phyloP scores from a whole-genome alignment of 2,888 invertebrate genomes.

The Acanthacorydalis orientalis region DNA sequence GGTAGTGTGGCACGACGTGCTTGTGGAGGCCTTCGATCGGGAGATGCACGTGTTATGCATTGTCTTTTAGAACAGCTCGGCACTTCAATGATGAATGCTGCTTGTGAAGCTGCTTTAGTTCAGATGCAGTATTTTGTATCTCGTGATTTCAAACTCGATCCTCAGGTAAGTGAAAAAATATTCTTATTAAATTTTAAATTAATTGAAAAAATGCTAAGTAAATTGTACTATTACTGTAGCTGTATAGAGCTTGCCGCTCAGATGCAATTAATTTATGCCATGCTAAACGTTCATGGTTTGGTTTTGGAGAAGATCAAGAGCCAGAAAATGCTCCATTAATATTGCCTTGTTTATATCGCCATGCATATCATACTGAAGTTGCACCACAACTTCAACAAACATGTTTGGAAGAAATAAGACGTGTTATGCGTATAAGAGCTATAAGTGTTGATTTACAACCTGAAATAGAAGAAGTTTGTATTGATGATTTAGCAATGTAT shows the following conservation, averaged over 20 bases:
- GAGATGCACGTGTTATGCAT: conserved; percentile 71
- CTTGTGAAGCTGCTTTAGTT: conserved; percentile 80
- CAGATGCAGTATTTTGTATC: conserved; percentile 97
- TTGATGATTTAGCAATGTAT: conserved; percentile 64
- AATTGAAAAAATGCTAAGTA: too few species aligned
- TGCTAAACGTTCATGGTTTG: conserved; percentile 61
- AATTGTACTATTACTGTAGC: conserved; percentile 8
- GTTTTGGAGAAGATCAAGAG: conserved; percentile 37
- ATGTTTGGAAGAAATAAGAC: conserved; percentile 63
- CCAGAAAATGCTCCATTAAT: conserved; percentile 71
- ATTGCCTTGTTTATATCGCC: conserved; percentile 77
- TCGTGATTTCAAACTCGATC: conserved; percentile 85
- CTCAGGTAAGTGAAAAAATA: conserved; percentile 27
- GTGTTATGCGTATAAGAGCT: conserved; percentile 87
- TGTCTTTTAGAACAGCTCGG: conserved; percentile 89
- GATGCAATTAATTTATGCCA: conserved; percentile 75
- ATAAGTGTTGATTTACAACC: conserved; percentile 85
- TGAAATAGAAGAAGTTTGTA: conserved; percentile 80
- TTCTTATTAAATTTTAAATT: too few species aligned
- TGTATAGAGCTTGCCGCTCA: conserved; percentile 74
- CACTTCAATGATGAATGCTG: conserved; percentile 64
- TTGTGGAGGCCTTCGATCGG: conserved; percentile 55
- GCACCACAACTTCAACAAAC: conserved; percentile 36
- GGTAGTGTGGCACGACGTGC: conserved; percentile 65
- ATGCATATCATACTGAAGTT: conserved; percentile 35